Evolutionary conservation across 2,797 vertebrate genomes (phyloP).

Genomic region (Sylvia borin): DNA sequence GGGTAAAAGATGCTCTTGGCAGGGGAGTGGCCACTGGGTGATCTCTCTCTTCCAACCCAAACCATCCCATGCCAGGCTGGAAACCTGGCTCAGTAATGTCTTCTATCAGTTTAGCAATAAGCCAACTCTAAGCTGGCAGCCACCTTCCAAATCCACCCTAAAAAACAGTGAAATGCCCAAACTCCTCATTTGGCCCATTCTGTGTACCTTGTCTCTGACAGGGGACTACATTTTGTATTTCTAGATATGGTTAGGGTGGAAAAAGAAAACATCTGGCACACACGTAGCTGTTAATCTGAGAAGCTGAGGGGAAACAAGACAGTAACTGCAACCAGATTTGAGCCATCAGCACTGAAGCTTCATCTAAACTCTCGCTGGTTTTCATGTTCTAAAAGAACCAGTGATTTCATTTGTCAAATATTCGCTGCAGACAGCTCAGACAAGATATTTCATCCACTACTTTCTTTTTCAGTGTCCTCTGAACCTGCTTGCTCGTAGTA

Average conservation of each 20-base stretch:
- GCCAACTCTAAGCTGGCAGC: background rate
- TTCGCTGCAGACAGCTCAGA: background rate
- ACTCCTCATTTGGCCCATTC: background rate
- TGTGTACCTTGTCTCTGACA: background rate
- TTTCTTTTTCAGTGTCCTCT: background rate
- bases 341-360: background rate
- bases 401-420: background rate
- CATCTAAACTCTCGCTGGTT: background rate
- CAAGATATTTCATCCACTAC: background rate
- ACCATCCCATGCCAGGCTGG: fast-evolving
- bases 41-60: background rate
- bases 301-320: background rate
- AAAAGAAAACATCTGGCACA: background rate
- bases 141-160: background rate
- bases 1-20: background rate
- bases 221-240: background rate
- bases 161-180: background rate
- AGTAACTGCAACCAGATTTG: background rate
- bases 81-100: fast-evolving
- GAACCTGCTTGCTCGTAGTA: background rate
- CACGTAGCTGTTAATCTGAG: background rate
- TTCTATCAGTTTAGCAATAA: background rate
- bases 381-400: background rate
- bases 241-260: background rate
- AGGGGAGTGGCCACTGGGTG: background rate